Evolutionary conservation across 2,888 invertebrate species (phyloP), one percentile per base, ranked within the genome.

Genomic region (Bombyx huttoni): DNA sequence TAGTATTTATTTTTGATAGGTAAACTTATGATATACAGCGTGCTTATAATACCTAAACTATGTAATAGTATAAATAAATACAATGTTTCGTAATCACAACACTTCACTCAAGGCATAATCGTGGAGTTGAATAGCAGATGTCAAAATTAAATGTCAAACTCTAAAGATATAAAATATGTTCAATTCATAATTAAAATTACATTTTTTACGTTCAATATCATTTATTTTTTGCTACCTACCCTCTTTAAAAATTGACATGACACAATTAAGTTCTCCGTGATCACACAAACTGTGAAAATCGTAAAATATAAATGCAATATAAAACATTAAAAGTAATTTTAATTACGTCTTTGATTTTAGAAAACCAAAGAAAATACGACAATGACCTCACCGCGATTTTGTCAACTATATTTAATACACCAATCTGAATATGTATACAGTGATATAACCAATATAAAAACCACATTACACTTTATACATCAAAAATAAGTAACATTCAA

Each of bases 1-100:
- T 66, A 70, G 76, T 67, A 66, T 81, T 81, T 82, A 82, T 79
- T 81, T 67, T 68, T 58, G 69, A 67, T 78, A 76, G 75, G 75
- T 67, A 61, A 65, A 40, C 40, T 67, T 72, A 74, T 67, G 72
- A 66, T 74, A 79, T 73, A 78, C 73, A 71, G 65, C 5, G 24
- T 66, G 63, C 71, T 71, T 73, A 74, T 13, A 63, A 70, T 53
- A 53, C 53, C 61, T 62, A 67, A 56, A 57, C 65, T 69, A 70
- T 54, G 59, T 60, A 68, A 62, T 62, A 65, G 61, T 68, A 66
- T 68, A 58, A 72, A 82, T 79, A 81, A 79, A 81, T 81, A 75
- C 65, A 70, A 58, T 69, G 64, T 67, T 60, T 60, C 64, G 62
- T 66, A 73, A 80, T 81, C 81, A 82, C 81, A 81, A 74, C 24